Evolutionary conservation across 2,113 vertebrate genomes (phyloP).

Genomic region (Abramis brama): DNA sequence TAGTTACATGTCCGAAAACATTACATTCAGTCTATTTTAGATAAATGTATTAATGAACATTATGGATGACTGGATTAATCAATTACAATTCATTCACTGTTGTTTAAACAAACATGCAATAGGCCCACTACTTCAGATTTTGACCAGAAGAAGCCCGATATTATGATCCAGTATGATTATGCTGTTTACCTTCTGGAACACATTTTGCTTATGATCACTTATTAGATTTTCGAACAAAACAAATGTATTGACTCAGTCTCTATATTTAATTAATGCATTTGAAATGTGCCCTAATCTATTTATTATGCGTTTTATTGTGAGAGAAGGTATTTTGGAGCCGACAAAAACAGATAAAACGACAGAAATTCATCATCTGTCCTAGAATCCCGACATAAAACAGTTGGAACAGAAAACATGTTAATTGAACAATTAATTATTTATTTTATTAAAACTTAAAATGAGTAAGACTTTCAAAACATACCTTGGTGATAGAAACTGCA

Average conservation of each 20-base stretch:
- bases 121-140: too few relatives aligned
- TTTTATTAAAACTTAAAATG: not conserved
- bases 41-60: too few relatives aligned
- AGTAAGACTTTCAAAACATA: not conserved
- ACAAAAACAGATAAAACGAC: not conserved
- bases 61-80: too few relatives aligned
- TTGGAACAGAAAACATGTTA: not conserved
- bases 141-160: too few relatives aligned
- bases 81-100: too few relatives aligned
- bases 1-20: too few relatives aligned
- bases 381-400: not conserved
- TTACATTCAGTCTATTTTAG: too few relatives aligned
- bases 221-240: not conserved
- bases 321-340: not conserved
- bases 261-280: not conserved
- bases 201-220: not conserved
- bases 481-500: not conserved
- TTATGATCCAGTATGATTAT: too few relatives aligned
- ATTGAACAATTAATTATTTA: not conserved
- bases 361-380: not conserved
- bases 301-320: not conserved
- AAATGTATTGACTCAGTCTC: not conserved
- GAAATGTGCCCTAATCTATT: not conserved
- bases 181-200: not conserved
- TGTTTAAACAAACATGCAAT: too few relatives aligned